Evolutionary conservation across 2,888 invertebrate genomes (phyloP).

Genomic region (Ormyrus thymus): DNA sequence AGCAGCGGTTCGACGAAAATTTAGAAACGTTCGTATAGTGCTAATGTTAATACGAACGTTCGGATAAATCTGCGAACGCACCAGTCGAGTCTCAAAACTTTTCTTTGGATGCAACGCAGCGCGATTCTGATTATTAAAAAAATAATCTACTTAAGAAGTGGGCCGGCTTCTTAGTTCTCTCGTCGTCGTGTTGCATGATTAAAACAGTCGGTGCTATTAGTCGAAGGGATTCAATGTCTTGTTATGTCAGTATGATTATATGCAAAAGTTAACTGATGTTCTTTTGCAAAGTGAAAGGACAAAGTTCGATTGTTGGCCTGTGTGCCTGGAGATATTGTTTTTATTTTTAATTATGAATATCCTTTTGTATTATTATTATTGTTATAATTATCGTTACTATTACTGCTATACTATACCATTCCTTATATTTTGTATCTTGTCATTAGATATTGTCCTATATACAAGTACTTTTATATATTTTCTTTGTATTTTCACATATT

Average conservation of each 20-base stretch:
- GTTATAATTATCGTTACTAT: conserved; percentile 46
- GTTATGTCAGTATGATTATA: conserved; percentile 3
- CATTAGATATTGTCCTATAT: conserved; percentile 10
- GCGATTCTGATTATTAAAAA: conserved; percentile 11
- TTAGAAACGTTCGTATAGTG: not conserved
- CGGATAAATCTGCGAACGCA: not conserved
- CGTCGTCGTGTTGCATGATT: conserved; percentile 23
- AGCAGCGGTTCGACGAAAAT: conserved; percentile 37
- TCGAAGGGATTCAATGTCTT: conserved; percentile 27
- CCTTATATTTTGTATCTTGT: conserved; percentile 45
- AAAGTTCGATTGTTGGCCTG: conserved; percentile 23
- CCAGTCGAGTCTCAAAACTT: conserved; percentile 15
- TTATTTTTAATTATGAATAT: conserved; percentile 26
- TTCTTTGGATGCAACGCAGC: not conserved
- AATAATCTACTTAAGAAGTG: conserved; percentile 26
- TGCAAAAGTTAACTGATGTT: not conserved
- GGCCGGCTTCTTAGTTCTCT: conserved; percentile 28
- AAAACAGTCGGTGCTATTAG: not conserved
- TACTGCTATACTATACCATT: conserved; percentile 14
- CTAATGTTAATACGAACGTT: too few species aligned
- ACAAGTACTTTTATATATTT: conserved; percentile 23
- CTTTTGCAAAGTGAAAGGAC: not conserved
- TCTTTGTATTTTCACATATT: conserved; percentile 1
- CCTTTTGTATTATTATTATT: conserved; percentile 6
- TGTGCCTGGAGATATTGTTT: conserved; percentile 18